These are phyloP conservation scores for Protobothrops flavoviridis DNA, from an alignment of 2,113 vertebrate species.

Conservation along the genomic window DNA sequence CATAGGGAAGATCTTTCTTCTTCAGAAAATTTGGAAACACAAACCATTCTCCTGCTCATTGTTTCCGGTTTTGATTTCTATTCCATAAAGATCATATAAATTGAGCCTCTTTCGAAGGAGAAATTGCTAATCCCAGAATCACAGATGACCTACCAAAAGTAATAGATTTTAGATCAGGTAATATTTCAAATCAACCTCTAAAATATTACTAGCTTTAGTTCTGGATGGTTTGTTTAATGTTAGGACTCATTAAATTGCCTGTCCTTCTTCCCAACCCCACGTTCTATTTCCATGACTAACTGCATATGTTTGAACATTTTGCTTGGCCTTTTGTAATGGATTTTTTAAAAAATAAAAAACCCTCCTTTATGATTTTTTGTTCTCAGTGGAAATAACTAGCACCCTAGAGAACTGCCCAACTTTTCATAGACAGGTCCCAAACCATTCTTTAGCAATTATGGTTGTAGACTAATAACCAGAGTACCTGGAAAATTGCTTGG, in stretches of 20 bases:
- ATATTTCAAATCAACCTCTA: not conserved
- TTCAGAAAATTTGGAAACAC: not conserved
- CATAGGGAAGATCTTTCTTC: not conserved
- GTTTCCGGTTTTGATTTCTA: not conserved
- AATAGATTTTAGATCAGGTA: not conserved
- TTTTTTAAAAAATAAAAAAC: not conserved
- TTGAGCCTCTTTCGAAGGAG: not conserved
- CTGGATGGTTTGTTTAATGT: not conserved
- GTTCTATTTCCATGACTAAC: not conserved
- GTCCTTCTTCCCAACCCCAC: not conserved
- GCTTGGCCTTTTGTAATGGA: not conserved
- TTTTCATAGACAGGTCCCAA: not conserved
- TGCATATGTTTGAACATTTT: not conserved
- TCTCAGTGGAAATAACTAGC: not conserved
- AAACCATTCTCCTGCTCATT: not conserved
- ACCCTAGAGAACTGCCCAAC: not conserved
- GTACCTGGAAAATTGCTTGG: conserved; percentile 10
- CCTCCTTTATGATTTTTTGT: not conserved
- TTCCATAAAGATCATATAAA: not conserved
- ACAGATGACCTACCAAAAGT: not conserved
- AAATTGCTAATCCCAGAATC: not conserved
- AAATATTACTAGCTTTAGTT: not conserved
- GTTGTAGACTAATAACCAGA: not conserved
- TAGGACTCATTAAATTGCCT: not conserved
- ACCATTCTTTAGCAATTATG: not conserved